Evolutionary conservation across 92 coral and sea anemone species (phyloP), one percentile per base, ranked within the genome.

Genomic region (Epizoanthus ramosus): DNA sequence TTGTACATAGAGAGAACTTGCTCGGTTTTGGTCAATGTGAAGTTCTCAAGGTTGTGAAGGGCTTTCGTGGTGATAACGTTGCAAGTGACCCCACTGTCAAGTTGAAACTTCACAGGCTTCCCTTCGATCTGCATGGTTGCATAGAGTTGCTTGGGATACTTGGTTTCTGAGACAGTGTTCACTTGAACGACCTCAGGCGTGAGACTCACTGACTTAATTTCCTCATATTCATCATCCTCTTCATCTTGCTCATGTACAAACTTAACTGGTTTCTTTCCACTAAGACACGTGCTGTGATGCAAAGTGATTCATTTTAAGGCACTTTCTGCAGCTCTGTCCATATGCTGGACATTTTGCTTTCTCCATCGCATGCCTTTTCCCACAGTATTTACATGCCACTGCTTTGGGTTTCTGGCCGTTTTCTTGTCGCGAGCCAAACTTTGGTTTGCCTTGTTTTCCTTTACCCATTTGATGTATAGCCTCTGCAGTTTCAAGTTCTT

Each of bases 401-500:
- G 61, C 18, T 47, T 52, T 73, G 19, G 56, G 71, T 66, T 66
- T 39, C 17, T 66, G 71, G 71, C 14, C 1, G 73, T 12, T 58
- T 65, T 65, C 70, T 65, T 65, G 70, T 65, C 70, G 70, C 17
- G 43, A 7, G 43, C 70, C 70, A 65, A 25, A 65, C 70, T 65
- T 65, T 4, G 45, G 2, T 65, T 24, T 65, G 43, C 70, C 45
- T 12, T 4, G 70, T 28, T 65, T 65, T 65, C 70, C 41, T 65
- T 25, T 65, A 25, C 70, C 43, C 0, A 25, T 28, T 13, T 65
- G 70, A 65, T 65, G 41, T 65, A 25, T 63, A 63, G 67, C 37
- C 63, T 87, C 90, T 23, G 82, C 41, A 69, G 56, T 75, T 53
- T 81, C 74, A 23, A 83, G 79, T 21, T 84, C 28, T 59, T 88